phyloP scores from a whole-genome alignment of 1,140 invertebrate genomes.

The Pseudomyrmex gracilis region DNA sequence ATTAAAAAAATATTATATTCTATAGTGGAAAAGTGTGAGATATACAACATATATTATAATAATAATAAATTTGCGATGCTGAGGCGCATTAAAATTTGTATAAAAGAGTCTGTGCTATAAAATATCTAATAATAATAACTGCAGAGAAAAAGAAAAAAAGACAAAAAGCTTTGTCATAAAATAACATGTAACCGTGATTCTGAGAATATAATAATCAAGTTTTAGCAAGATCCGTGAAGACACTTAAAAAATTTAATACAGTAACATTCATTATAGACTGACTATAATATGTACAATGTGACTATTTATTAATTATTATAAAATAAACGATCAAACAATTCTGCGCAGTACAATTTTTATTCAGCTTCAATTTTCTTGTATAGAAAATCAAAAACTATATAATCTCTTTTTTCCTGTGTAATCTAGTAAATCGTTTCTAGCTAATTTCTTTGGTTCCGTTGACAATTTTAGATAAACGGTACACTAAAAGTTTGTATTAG shows the following conservation, averaged over 20 bases:
- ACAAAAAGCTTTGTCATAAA: not conserved
- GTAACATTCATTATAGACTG: constrained; percentile 43
- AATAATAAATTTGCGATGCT: not conserved
- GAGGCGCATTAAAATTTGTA: not conserved
- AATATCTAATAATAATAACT: constrained; percentile 29
- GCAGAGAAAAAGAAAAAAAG: not conserved
- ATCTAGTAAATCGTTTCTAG: constrained; percentile 9
- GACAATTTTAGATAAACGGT: constrained; percentile 26
- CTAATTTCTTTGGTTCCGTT: constrained; percentile 49
- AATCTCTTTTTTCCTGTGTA: constrained; percentile 30
- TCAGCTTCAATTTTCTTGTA: constrained; percentile 1
- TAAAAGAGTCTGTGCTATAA: not conserved
- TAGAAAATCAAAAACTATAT: constrained; percentile 59
- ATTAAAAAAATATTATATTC: no score
- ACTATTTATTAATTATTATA: constrained; percentile 73
- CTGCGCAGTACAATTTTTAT: constrained; percentile 32
- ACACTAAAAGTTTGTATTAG: constrained; percentile 8
- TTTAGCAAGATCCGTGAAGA: not conserved
- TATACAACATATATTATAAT: no score
- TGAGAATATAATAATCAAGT: constrained; percentile 1
- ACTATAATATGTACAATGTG: constrained; percentile 38
- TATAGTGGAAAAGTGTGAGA: not conserved
- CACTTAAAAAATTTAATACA: constrained; percentile 36
- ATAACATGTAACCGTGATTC: not conserved
- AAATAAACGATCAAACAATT: constrained; percentile 63